phyloP scores from a whole-genome alignment of 2,888 invertebrate genomes.

The Tuberolachnus salignus region DNA sequence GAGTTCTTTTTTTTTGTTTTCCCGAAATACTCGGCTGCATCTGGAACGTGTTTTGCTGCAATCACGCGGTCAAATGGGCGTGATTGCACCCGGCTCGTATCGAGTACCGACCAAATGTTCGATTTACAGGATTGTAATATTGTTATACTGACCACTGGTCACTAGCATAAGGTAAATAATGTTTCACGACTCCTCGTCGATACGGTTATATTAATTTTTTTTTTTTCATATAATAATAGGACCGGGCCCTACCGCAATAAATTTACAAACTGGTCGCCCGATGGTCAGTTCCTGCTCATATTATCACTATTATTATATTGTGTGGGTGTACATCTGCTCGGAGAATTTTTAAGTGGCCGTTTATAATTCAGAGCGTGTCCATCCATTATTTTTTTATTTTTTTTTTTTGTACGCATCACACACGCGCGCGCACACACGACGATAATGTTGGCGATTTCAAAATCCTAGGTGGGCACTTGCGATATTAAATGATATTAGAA shows the following conservation, averaged over 20 bases:
- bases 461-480: no score
- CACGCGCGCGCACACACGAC: no score
- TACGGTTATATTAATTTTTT: no score
- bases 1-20: background rate
- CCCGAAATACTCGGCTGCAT: background rate
- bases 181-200: background rate
- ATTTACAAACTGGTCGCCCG: slow-evolving; percentile 29
- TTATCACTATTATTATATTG: background rate
- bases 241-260: slow-evolving; percentile 39
- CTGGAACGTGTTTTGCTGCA: background rate
- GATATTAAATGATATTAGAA: no score
- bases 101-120: slow-evolving; percentile 38
- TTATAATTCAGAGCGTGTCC: slow-evolving; percentile 16
- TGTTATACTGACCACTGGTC: background rate
- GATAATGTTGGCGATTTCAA: no score
- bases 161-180: slow-evolving; percentile 18
- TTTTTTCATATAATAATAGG: background rate
- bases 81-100: background rate
- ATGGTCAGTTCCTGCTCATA: slow-evolving; percentile 42
- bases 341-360: slow-evolving; percentile 28
- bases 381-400: background rate
- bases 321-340: slow-evolving; percentile 41
- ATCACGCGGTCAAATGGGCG: slow-evolving; percentile 19
- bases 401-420: background rate
- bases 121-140: background rate